Base-by-base conservation (phyloP, 2,888 invertebrate species). In the Dorcus hopei region DNA sequence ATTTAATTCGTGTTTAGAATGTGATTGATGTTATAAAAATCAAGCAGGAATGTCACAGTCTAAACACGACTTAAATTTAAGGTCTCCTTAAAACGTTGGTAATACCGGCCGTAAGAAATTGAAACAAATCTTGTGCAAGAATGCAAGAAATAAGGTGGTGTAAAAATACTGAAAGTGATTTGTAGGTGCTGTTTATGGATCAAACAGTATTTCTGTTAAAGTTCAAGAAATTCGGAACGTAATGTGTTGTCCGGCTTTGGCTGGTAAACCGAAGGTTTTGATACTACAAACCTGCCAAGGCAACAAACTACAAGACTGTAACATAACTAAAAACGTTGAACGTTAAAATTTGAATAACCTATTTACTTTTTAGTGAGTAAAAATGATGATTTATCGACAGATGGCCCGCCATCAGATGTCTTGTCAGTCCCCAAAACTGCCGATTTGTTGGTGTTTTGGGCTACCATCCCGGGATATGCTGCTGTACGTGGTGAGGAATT, bases 231-330 rank as follows among this genome's bases (percentile, higher is more conserved):
- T 85, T 7, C 76, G 73, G 63, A 59, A 69, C 9, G 63, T 71
- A 8, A 71, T 85, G 51, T 78, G 80, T 42, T 68, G 65, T 5
- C 43, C 39, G 14, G 63, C 68, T 50, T 72, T 85, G 16, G 62
- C 69, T 2, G 74, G 77, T 2, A 83, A 83, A 67, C 82, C 83
- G 9, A 85, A 85, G 74, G 68, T 85, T 53, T 69, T 85, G 1
- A 79, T 85, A 49, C 75, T 85, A 41, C 85, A 85, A 71, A 82
- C 85, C 0, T 85, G 85, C 60, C 85, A 85, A 70, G 83, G 81
- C 38, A 69, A 63, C 3, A 55, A 66, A 42, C 72, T 72, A 41
- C 74, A 72, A 63, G 66, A 65, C 67, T 47, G 74, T 76, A 69
- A 61, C 60, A 33, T 26, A 9, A 45, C 33, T 38, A 56, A 52